Evolutionary conservation across 1,140 invertebrate genomes (phyloP), one percentile per base, ranked within the genome.

Genomic region (Aphidius gifuensis): DNA sequence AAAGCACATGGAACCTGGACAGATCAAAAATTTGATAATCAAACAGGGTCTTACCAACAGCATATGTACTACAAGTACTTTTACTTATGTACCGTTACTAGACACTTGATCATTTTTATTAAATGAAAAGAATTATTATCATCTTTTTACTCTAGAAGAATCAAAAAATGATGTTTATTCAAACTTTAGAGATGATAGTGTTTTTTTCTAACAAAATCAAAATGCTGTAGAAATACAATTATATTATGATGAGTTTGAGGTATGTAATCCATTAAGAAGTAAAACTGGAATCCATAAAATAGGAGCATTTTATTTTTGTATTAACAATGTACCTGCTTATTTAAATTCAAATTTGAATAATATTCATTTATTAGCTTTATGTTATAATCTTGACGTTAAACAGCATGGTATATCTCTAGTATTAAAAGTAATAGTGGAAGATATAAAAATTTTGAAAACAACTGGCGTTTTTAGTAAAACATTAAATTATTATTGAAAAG

Each of bases 331-430:
- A n/a, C n/a, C n/a, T n/a, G n/a, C n/a, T n/a, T n/a, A n/a, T n/a
- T n/a, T n/a, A n/a, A 69, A 69, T 63, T 66, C 68, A 5, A 55
- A 62, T 21, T 61, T 69, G 21, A 39, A 65, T 16, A 64, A 69
- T 63, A 69, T 69, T 39, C 58, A 63, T 60, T 66, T 69, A 59
- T 1, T 66, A 48, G 62, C 62, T 9, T 54, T 68, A 43, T 68
- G 65, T 55, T 58, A 68, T 45, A 64, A 60, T 21, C 32, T 50
- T 11, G 68, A 70, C 56, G 16, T 65, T 8, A 57, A 63, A 66
- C 11, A 65, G 39, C 60, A 60, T 61, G 61, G 50, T 32, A 61
- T 66, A 16, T 56, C 62, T 62, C 61, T 57, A 5, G 59, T 70
- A 49, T 68, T 70, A 46, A 9, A 57, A 40, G 61, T 61, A 9